phyloP scores from a whole-genome alignment of 2,113 vertebrate genomes.

The Strix uralensis region DNA sequence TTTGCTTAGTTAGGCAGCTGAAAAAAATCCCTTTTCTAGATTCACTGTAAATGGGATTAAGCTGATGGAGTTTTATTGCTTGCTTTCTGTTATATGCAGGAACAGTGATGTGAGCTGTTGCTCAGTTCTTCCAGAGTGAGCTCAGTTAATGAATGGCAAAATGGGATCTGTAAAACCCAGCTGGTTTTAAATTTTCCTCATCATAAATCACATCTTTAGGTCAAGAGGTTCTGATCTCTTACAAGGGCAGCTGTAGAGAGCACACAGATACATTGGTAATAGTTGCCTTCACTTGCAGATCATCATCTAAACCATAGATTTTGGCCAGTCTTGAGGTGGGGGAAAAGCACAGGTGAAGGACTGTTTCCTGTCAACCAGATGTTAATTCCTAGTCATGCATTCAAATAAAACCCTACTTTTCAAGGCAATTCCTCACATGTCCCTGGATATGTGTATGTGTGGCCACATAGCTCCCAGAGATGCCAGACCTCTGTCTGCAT shows the following conservation, averaged over 20 bases:
- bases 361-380: not conserved
- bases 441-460: fast-evolving
- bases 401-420: not conserved
- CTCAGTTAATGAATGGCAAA: not conserved
- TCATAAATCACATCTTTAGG: not conserved
- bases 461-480: not conserved
- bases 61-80: not conserved
- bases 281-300: not conserved
- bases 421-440: not conserved
- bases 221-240: not conserved
- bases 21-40: not conserved
- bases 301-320: not conserved
- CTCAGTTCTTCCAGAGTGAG: not conserved
- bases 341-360: not conserved
- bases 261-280: not conserved
- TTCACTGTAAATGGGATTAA: not conserved
- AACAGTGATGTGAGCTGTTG: not conserved
- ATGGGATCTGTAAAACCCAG: not conserved
- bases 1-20: not conserved
- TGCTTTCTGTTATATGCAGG: not conserved
- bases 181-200: not conserved
- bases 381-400: not conserved
- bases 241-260: not conserved
- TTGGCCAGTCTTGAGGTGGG: not conserved
- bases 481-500: not conserved